Evolutionary conservation across 2,888 invertebrate genomes (phyloP).

Genomic region (Cheilosia vernalis): DNA sequence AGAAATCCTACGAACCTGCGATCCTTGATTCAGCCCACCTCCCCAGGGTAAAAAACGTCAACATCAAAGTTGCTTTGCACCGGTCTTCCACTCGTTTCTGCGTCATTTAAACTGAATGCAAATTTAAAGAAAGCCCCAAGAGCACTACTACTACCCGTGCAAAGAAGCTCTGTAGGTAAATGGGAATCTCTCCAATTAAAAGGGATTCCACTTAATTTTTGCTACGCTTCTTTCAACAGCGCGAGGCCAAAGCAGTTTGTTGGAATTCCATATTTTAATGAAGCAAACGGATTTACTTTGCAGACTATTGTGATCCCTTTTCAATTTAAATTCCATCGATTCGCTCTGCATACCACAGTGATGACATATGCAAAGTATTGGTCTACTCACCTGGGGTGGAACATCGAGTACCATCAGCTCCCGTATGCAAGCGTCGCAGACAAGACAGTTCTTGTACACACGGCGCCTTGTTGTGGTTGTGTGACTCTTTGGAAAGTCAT

Average conservation of each 20-base stretch:
- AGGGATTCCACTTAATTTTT: slow-evolving; percentile 57
- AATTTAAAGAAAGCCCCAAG: slow-evolving; percentile 18
- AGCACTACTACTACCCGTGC: neutral
- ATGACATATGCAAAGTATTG: too few species aligned
- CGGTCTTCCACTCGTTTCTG: neutral
- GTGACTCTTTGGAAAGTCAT: slow-evolving; percentile 83
- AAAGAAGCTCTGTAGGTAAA: slow-evolving; percentile 9
- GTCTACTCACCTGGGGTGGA: slow-evolving; percentile 83
- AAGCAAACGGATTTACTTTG: too few species aligned
- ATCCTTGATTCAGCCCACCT: neutral
- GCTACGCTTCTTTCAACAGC: neutral
- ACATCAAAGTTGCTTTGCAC: slow-evolving; percentile 10
- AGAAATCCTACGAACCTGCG: neutral
- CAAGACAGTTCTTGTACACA: slow-evolving; percentile 83
- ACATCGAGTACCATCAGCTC: slow-evolving; percentile 84
- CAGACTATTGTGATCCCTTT: too few species aligned
- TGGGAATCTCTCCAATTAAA: slow-evolving; percentile 52
- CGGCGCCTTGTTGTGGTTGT: slow-evolving; percentile 82
- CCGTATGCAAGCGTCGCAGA: slow-evolving; percentile 83
- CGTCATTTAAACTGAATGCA: slow-evolving; percentile 25
- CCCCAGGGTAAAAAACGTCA: neutral
- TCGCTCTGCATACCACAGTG: neutral
- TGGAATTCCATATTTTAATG: neutral
- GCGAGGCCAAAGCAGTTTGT: neutral
- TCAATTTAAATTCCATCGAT: neutral